phyloP scores from a whole-genome alignment of 2,888 invertebrate species.

The Lasioglossum morio region DNA sequence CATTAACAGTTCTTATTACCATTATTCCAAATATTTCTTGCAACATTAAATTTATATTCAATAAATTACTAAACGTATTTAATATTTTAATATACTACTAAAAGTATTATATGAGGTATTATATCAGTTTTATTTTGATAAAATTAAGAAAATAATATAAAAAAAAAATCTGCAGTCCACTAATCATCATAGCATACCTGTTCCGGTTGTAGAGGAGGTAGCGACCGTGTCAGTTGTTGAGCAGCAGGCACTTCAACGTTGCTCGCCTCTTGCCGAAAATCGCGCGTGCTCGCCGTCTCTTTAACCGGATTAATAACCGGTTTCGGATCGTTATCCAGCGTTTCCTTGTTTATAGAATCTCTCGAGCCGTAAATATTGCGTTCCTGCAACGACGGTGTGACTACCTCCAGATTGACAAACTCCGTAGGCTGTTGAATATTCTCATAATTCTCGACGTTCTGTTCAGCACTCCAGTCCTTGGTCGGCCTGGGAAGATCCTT shows the following conservation, averaged over 20 bases:
- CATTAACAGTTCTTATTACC: too few relatives aligned
- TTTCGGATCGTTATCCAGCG: conserved; percentile 81
- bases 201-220: conserved; percentile 71
- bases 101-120: too few relatives aligned
- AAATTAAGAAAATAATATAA: too few relatives aligned
- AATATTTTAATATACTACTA: too few relatives aligned
- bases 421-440: conserved; percentile 81
- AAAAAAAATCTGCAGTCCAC: too few relatives aligned
- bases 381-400: conserved; percentile 76
- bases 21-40: too few relatives aligned
- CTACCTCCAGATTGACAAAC: conserved; percentile 81
- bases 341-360: conserved; percentile 82
- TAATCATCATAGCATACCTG: conserved; percentile 59
- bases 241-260: conserved; percentile 78
- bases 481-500: conserved; percentile 69
- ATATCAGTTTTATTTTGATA: too few relatives aligned
- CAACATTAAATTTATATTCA: too few relatives aligned
- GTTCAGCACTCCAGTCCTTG: conserved; percentile 75
- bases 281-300: conserved; percentile 60
- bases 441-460: conserved; percentile 81
- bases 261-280: conserved; percentile 77
- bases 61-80: too few relatives aligned
- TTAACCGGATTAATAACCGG: conserved; percentile 63
- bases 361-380: conserved; percentile 80
- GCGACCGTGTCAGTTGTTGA: conserved; percentile 67